These are phyloP conservation scores for Cheilosia vulpina DNA, from an alignment of 2,888 invertebrate species.

Conservation along the genomic window DNA sequence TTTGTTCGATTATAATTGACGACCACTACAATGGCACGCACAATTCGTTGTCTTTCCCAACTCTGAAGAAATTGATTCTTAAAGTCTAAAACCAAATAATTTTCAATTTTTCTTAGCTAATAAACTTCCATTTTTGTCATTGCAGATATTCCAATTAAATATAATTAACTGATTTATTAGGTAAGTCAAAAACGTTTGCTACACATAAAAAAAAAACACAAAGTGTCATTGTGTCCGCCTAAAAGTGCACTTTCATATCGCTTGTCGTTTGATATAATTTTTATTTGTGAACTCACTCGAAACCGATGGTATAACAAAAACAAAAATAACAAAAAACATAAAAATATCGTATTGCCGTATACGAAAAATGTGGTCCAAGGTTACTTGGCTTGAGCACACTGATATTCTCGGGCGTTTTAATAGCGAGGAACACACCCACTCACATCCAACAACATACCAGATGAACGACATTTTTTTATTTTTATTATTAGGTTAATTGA, in stretches of 20 bases:
- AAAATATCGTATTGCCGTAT: slow-evolving; percentile 6
- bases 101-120: neutral
- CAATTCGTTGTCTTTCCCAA: no score
- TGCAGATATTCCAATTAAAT: slow-evolving; percentile 51
- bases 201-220: neutral
- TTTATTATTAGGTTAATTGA: slow-evolving; percentile 66
- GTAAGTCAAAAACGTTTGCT: slow-evolving; percentile 35
- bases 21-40: no score
- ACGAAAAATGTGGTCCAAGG: slow-evolving; percentile 47
- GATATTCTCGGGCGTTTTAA: slow-evolving; percentile 38
- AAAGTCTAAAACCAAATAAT: neutral
- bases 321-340: neutral
- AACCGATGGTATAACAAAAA: neutral
- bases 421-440: slow-evolving; percentile 21
- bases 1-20: no score
- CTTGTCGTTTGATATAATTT: neutral
- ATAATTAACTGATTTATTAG: slow-evolving; percentile 50
- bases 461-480: slow-evolving; percentile 16
- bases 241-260: neutral
- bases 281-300: neutral
- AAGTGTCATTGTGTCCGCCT: neutral
- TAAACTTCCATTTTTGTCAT: neutral
- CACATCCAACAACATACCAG: slow-evolving; percentile 5
- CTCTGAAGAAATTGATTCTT: no score
- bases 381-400: slow-evolving; percentile 8